phyloP scores from a whole-genome alignment of 2,888 invertebrate species.

The Cerastis leucographa region DNA sequence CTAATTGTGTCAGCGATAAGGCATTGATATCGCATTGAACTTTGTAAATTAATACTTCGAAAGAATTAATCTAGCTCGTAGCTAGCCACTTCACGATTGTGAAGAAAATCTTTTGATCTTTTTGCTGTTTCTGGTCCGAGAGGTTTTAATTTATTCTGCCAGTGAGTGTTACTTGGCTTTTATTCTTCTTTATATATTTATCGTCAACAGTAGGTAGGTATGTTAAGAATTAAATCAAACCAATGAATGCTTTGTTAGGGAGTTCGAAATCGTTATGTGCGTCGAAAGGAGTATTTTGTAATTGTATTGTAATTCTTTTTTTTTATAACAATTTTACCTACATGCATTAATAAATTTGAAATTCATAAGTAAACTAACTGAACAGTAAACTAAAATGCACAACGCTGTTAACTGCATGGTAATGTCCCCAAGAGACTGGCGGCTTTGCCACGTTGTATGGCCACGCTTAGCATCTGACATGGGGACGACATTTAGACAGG shows the following conservation, averaged over 20 bases:
- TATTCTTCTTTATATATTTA: conserved; percentile 3
- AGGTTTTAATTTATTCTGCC: conserved; percentile 50
- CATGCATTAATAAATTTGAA: neutral
- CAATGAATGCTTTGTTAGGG: neutral
- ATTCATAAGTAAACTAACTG: neutral
- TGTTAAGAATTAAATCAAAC: neutral
- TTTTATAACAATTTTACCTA: neutral
- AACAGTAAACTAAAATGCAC: neutral
- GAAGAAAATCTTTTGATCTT: conserved; percentile 25
- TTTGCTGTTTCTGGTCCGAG: conserved; percentile 45
- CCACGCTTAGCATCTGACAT: too few species aligned
- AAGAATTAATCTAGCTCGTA: conserved; percentile 7
- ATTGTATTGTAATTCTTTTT: neutral
- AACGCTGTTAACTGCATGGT: neutral
- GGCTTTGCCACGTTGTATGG: too few species aligned
- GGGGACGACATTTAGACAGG: too few species aligned
- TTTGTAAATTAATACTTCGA: conserved; percentile 13
- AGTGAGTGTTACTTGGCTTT: neutral
- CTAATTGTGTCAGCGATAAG: neutral
- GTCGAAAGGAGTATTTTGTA: neutral
- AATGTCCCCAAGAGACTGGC: neutral
- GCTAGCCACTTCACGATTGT: conserved; percentile 41
- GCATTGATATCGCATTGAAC: conserved; percentile 4
- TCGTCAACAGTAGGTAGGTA: neutral
- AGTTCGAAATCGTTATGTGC: neutral